Conservation (phyloP, 2,113 vertebrate species). For the Colius striatus region DNA sequence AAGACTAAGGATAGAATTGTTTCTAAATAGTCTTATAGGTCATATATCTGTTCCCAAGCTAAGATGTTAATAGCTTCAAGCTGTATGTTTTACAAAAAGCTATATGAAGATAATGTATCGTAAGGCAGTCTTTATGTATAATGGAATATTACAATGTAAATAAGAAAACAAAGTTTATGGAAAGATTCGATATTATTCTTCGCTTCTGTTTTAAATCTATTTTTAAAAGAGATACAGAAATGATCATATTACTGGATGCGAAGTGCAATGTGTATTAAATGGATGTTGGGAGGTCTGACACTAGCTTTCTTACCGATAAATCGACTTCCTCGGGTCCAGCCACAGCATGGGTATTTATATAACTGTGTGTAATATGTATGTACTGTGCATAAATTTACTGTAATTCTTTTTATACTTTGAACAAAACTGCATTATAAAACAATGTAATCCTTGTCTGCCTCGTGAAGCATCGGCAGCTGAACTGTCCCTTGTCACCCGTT, state of each 20-base stretch:
- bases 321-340: conserved; percentile 17
- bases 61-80: conserved; percentile 75
- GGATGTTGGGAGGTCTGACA: conserved; percentile 23
- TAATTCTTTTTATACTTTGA: conserved; percentile 60
- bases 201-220: conserved; percentile 84
- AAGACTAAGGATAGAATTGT: conserved; percentile 68
- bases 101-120: conserved; percentile 77
- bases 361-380: conserved; percentile 64
- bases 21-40: conserved; percentile 71
- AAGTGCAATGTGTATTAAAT: conserved; percentile 68
- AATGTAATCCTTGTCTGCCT: conserved; percentile 33
- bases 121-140: conserved; percentile 80
- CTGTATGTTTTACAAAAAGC: conserved; percentile 76
- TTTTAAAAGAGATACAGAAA: conserved; percentile 85
- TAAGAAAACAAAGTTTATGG: conserved; percentile 84
- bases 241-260: conserved; percentile 76
- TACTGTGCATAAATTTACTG: conserved; percentile 67
- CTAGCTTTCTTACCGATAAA: conserved; percentile 7
- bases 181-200: conserved; percentile 82
- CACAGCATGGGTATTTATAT: conserved; percentile 65
- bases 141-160: conserved; percentile 81
- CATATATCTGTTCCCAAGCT: conserved; percentile 69
- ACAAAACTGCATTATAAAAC: conserved; percentile 11
- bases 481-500: not conserved
- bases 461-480: conserved; percentile 21